Percentiles rank a stretch among this genome's conserved stretches.
Conservation (phyloP, 2,888 invertebrate species). For the Eilema sororculum region DNA sequence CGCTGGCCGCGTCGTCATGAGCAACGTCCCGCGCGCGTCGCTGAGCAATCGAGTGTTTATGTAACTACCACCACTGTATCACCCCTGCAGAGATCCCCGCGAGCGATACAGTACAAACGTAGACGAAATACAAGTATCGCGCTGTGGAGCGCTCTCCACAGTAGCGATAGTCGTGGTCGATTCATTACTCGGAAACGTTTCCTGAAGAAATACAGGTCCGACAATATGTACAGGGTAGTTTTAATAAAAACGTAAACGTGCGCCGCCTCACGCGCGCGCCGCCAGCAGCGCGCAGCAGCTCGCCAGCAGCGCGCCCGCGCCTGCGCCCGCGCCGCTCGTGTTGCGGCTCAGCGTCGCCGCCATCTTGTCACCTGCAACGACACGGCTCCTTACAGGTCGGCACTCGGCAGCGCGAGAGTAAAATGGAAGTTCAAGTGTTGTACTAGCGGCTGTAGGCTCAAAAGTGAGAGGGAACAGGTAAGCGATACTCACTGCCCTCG, state of each 20-base stretch:
- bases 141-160: neutral
- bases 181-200: neutral
- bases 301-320: slow-evolving; percentile 20
- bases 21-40: slow-evolving; percentile 15
- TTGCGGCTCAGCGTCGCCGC: slow-evolving; percentile 95
- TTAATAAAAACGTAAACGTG: slow-evolving; percentile 17
- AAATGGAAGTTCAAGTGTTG: too few species aligned
- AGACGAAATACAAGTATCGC: neutral
- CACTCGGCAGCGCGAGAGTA: too few species aligned
- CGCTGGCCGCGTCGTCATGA: slow-evolving; percentile 19
- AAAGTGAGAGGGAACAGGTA: neutral
- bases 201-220: slow-evolving; percentile 9
- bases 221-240: slow-evolving; percentile 28
- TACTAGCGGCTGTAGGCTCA: too few species aligned
- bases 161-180: neutral
- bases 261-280: slow-evolving; percentile 25
- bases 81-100: slow-evolving; percentile 3
- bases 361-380: slow-evolving; percentile 93
- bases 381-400: neutral
- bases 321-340: slow-evolving; percentile 61
- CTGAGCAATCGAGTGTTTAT: slow-evolving; percentile 8
- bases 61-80: slow-evolving; percentile 14
- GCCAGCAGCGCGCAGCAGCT: slow-evolving; percentile 18
- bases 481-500: slow-evolving; percentile 89
- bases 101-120: neutral